Conservation (phyloP, 1,140 invertebrate species). For the Dinoponera quadriceps region DNA sequence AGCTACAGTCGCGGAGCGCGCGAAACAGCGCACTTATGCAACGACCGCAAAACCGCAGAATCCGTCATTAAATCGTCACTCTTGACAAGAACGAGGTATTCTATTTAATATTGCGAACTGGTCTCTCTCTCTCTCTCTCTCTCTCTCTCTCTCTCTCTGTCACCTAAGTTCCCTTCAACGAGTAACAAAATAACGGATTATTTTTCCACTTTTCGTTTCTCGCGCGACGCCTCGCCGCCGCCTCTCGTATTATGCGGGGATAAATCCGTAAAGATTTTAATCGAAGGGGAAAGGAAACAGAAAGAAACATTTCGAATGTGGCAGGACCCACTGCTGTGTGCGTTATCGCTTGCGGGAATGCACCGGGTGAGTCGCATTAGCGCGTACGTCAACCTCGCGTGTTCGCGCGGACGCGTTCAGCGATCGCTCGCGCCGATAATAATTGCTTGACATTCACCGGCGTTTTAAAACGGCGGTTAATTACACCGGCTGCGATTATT, state of each 20-base stretch:
- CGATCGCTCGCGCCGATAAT: constrained; percentile 43
- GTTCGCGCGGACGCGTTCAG: neutral
- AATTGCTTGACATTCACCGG: constrained; percentile 49
- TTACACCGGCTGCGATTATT: constrained; percentile 52
- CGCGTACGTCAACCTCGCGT: constrained; percentile 43
- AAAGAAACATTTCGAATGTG: neutral
- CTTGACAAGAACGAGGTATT: neutral
- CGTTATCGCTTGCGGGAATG: neutral
- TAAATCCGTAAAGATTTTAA: neutral
- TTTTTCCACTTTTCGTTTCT: too few relatives aligned
- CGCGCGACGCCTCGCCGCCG: too few relatives aligned
- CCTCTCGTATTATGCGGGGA: too few relatives aligned
- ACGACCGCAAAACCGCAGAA: constrained; percentile 24
- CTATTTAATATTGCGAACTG: too few relatives aligned
- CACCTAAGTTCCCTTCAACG: too few relatives aligned
- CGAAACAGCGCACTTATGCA: constrained; percentile 31
- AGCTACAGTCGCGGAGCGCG: constrained; percentile 23
- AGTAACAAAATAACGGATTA: too few relatives aligned
- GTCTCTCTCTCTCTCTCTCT: too few relatives aligned
- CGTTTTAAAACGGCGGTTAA: constrained; percentile 58
- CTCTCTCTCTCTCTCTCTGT: too few relatives aligned
- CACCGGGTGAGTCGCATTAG: constrained; percentile 14
- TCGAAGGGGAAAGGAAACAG: neutral
- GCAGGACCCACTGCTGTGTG: neutral
- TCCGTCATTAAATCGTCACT: constrained; percentile 18